A percentile compares a stretch with the other conserved stretches of the same genome.
Conservation (phyloP, 2,113 vertebrate species). For the Dasyprocta punctata region DNA sequence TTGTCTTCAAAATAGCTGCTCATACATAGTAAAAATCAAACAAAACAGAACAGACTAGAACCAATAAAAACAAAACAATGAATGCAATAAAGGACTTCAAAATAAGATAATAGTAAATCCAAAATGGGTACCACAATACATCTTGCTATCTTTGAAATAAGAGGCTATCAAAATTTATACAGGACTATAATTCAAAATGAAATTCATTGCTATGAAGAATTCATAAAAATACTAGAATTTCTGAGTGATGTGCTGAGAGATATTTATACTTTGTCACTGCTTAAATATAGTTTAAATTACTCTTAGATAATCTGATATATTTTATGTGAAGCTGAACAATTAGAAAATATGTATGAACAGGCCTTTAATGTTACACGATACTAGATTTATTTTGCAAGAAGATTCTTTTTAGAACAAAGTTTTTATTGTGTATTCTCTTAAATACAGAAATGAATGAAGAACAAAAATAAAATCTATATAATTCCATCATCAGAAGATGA, state of each 20-base stretch:
- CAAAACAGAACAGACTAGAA: no score
- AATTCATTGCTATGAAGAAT: slow-evolving; percentile 55
- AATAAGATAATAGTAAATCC: no score
- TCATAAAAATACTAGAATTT: slow-evolving; percentile 36
- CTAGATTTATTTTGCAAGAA: slow-evolving; percentile 20
- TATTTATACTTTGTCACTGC: slow-evolving; percentile 1
- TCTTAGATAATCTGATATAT: slow-evolving; percentile 34
- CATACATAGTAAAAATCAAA: no score
- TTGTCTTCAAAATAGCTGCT: no score
- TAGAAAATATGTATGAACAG: not conserved
- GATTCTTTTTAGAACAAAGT: not conserved
- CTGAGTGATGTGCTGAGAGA: slow-evolving; percentile 27
- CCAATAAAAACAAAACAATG: no score
- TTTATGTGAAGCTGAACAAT: slow-evolving; percentile 52
- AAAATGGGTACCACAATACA: no score
- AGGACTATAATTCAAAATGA: slow-evolving; percentile 37
- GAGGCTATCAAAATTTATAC: slow-evolving; percentile 29
- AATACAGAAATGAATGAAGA: slow-evolving; percentile 37
- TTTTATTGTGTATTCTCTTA: slow-evolving; percentile 36
- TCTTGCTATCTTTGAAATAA: no score
- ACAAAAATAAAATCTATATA: slow-evolving; percentile 33
- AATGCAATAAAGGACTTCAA: no score
- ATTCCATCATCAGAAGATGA: slow-evolving; percentile 36
- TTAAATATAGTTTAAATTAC: slow-evolving; percentile 30
- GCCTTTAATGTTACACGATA: slow-evolving; percentile 2